A percentile compares a stretch with the other conserved stretches of the same genome.
These are phyloP conservation scores for Drosophila austrosaltans DNA, from an alignment of 2,888 invertebrate genomes.

Conservation along the genomic window DNA sequence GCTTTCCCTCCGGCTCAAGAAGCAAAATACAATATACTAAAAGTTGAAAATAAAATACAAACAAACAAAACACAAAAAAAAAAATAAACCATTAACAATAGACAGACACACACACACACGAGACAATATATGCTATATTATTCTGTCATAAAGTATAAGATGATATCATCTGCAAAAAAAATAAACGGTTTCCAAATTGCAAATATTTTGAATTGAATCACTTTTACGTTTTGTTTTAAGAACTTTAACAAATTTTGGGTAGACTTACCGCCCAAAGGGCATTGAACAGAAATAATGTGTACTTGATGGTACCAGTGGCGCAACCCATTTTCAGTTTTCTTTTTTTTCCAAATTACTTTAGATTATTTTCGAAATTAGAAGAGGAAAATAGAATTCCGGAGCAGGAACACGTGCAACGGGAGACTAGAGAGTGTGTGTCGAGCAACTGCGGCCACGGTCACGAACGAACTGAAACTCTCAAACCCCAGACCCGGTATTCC, in stretches of 20 bases:
- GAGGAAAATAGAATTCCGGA: background rate
- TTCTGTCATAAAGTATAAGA: slow-evolving; percentile 64
- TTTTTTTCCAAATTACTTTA: slow-evolving; percentile 20
- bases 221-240: background rate
- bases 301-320: slow-evolving; percentile 78
- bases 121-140: slow-evolving; percentile 29
- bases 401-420: slow-evolving; percentile 62
- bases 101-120: slow-evolving; percentile 34
- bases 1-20: slow-evolving; percentile 57
- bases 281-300: slow-evolving; percentile 74
- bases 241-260: background rate
- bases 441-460: slow-evolving; percentile 74
- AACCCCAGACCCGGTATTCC: slow-evolving; percentile 38
- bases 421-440: slow-evolving; percentile 18
- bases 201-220: slow-evolving; percentile 10
- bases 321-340: slow-evolving; percentile 69
- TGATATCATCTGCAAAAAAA: slow-evolving; percentile 74
- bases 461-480: slow-evolving; percentile 65
- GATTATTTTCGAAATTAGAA: slow-evolving; percentile 2
- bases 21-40: slow-evolving; percentile 42
- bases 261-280: slow-evolving; percentile 80
- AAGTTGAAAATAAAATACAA: background rate
- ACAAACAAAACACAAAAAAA: slow-evolving; percentile 1
- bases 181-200: slow-evolving; percentile 15
- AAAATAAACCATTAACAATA: slow-evolving; percentile 53